Evolutionary conservation across 1,140 invertebrate species (phyloP).

Genomic region (Bemisia tabaci): DNA sequence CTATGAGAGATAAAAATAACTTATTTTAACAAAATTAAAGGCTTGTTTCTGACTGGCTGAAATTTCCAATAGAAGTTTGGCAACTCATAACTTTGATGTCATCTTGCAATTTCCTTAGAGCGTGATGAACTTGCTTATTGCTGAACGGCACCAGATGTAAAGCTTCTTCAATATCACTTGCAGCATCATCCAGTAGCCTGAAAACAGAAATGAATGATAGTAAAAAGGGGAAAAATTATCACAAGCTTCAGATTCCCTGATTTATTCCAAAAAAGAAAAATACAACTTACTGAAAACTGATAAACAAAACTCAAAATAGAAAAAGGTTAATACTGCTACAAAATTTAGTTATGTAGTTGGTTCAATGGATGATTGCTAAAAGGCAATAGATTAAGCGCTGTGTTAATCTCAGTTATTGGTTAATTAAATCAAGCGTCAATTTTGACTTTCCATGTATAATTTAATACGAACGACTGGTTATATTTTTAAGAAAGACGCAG

Average conservation of each 20-base stretch:
- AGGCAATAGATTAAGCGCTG: not conserved
- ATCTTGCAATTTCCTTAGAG: slow-evolving; percentile 47
- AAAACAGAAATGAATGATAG: slow-evolving; percentile 12
- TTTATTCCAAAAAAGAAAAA: not conserved
- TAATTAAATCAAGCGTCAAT: too few species aligned
- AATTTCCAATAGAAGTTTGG: slow-evolving; percentile 35
- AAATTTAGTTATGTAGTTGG: not conserved
- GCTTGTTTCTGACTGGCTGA: slow-evolving; percentile 34
- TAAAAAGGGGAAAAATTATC: not conserved
- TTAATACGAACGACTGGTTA: too few species aligned
- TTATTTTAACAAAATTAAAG: slow-evolving; percentile 11
- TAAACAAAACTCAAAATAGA: not conserved
- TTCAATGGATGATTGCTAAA: not conserved
- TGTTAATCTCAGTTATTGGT: too few species aligned
- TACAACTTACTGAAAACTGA: not conserved
- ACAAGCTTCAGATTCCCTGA: not conserved
- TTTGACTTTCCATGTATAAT: too few species aligned
- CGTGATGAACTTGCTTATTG: slow-evolving; percentile 48
- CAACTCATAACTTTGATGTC: slow-evolving; percentile 39
- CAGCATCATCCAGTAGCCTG: slow-evolving; percentile 41
- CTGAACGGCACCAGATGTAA: slow-evolving; percentile 45
- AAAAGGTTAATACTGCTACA: not conserved
- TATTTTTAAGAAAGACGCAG: too few species aligned
- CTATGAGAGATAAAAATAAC: too few species aligned
- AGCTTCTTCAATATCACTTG: slow-evolving; percentile 53